A percentile compares a stretch with the other conserved stretches of the same genome.
These are phyloP conservation scores for Hemistola chrysoprasaria DNA, from an alignment of 2,888 invertebrate genomes.

Conservation along the genomic window DNA sequence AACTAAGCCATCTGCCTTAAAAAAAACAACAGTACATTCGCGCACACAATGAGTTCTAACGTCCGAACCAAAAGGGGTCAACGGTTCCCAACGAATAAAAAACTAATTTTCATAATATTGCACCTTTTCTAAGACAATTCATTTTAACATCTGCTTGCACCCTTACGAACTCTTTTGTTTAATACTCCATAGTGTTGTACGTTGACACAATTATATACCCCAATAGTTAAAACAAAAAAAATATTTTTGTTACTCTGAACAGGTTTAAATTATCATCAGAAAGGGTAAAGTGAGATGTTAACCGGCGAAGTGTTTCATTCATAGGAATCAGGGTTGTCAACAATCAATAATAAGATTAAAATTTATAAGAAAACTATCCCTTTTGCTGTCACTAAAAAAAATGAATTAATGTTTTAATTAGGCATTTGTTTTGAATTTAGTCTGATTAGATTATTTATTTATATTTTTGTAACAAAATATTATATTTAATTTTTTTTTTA, in stretches of 20 bases:
- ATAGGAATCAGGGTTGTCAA: constrained; percentile 51
- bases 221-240: constrained; percentile 75
- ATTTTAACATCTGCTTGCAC: constrained; percentile 62
- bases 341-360: background rate
- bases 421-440: no score
- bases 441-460: no score
- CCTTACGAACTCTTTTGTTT: constrained; percentile 57
- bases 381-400: no score
- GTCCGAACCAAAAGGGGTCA: constrained; percentile 66
- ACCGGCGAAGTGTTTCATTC: constrained; percentile 57
- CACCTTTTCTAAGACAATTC: constrained; percentile 75
- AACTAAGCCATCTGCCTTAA: constrained; percentile 45
- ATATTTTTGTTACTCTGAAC: constrained; percentile 68
- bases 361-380: no score
- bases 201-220: constrained; percentile 76
- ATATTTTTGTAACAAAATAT: no score
- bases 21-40: constrained; percentile 51
- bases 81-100: constrained; percentile 64
- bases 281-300: constrained; percentile 77
- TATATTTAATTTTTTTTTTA: no score
- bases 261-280: constrained; percentile 77
- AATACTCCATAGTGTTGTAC: constrained; percentile 59
- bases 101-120: constrained; percentile 69
- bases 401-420: no score
- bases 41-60: constrained; percentile 50